Percentiles rank a stretch among this genome's conserved stretches.
phyloP scores from a whole-genome alignment of 2,797 vertebrate genomes.

The Chloroceryle amazona region DNA sequence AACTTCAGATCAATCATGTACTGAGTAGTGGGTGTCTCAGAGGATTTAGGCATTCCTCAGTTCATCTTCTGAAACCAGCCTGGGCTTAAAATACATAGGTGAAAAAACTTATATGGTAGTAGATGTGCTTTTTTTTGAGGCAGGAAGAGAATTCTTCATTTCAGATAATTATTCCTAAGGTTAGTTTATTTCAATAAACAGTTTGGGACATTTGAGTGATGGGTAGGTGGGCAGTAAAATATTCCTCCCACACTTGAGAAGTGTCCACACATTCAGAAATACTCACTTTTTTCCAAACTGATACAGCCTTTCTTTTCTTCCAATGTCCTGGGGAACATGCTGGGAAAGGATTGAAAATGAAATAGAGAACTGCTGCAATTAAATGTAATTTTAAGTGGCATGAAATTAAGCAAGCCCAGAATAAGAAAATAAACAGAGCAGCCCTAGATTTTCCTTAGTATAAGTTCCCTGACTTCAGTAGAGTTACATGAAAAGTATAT shows the following conservation, averaged over 20 bases:
- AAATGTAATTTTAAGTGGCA: slow-evolving; percentile 42
- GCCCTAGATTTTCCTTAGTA: slow-evolving; percentile 46
- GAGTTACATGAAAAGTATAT: slow-evolving; percentile 61
- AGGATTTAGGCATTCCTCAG: neutral
- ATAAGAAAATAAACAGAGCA: slow-evolving; percentile 65
- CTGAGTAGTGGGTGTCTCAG: neutral
- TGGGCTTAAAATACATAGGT: neutral
- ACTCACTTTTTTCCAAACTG: slow-evolving; percentile 6
- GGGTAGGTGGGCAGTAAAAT: slow-evolving; percentile 28
- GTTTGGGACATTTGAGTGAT: neutral
- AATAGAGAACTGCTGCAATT: slow-evolving; percentile 8
- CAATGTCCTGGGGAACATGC: neutral
- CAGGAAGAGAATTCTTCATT: neutral
- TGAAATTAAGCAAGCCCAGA: slow-evolving; percentile 57
- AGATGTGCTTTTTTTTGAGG: neutral
- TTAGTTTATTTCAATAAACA: slow-evolving; percentile 41
- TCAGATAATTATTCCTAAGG: slow-evolving; percentile 31
- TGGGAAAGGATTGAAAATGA: neutral
- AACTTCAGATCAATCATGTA: neutral
- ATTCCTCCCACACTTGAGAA: slow-evolving; percentile 37
- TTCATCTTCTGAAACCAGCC: slow-evolving; percentile 1
- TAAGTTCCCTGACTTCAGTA: slow-evolving; percentile 57
- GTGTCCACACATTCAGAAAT: slow-evolving; percentile 35
- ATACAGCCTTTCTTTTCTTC: slow-evolving; percentile 38
- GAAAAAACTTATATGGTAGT: neutral